Evolutionary conservation across 2,113 vertebrate species (phyloP).

Genomic region (Saccopteryx leptura): DNA sequence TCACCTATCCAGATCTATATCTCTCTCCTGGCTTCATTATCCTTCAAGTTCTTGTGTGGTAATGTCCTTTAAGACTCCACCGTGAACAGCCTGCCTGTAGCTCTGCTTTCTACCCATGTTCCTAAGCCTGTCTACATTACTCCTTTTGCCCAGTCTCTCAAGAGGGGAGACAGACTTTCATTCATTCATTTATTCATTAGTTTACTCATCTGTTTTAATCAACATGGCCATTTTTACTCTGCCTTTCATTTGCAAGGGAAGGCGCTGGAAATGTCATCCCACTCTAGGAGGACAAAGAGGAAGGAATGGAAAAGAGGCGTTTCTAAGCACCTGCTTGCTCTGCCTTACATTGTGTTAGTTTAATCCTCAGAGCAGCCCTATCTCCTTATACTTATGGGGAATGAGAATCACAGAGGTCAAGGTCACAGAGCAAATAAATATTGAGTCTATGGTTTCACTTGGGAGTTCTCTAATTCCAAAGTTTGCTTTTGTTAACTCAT

Average conservation of each 20-base stretch:
- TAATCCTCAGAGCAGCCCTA: not conserved
- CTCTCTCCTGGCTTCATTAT: not conserved
- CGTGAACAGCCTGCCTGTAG: not conserved
- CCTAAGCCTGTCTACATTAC: not conserved
- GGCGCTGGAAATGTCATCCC: not conserved
- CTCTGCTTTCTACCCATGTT: not conserved
- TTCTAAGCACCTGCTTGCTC: not conserved
- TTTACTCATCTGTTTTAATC: not conserved
- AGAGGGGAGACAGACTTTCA: not conserved
- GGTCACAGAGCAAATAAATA: not conserved
- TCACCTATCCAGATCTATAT: not conserved
- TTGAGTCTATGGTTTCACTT: not conserved
- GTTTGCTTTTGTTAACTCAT: not conserved
- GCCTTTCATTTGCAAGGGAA: not conserved
- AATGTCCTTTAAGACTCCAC: not conserved
- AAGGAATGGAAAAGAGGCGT: not conserved
- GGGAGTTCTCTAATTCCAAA: not conserved
- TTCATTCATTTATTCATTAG: not conserved
- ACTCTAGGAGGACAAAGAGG: not conserved
- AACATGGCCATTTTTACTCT: not conserved
- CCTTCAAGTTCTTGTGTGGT: not conserved
- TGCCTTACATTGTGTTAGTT: not conserved
- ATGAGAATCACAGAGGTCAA: not conserved
- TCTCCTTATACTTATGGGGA: not conserved
- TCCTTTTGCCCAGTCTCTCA: not conserved